Evolutionary conservation across 2,888 invertebrate genomes (phyloP).

Genomic region (Drosophila nr. perissopoda): DNA sequence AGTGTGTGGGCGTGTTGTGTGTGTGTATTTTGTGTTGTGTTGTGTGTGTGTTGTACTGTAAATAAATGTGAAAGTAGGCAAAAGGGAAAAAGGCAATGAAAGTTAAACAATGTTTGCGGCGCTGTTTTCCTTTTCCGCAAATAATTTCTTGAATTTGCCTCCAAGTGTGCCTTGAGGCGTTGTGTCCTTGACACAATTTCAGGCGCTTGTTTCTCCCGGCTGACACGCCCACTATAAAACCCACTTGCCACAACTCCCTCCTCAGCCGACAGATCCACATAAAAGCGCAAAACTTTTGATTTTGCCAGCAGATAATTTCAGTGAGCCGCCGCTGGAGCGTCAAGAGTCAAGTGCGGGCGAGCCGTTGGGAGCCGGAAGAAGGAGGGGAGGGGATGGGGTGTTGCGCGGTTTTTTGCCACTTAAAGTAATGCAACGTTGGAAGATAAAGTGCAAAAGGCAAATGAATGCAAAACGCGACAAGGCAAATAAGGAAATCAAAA

Average conservation of each 20-base stretch:
- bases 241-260: slow-evolving; percentile 8
- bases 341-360: slow-evolving; percentile 40
- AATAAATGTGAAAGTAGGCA: slow-evolving; percentile 32
- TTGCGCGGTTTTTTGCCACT: slow-evolving; percentile 55
- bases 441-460: slow-evolving; percentile 64
- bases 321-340: slow-evolving; percentile 39
- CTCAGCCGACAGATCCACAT: slow-evolving; percentile 35
- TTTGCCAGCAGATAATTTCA: slow-evolving; percentile 67
- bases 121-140: slow-evolving; percentile 69
- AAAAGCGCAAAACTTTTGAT: slow-evolving; percentile 74
- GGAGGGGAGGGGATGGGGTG: neutral
- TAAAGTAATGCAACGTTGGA: slow-evolving; percentile 73
- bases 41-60: slow-evolving; percentile 27
- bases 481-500: slow-evolving; percentile 80
- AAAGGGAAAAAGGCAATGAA: slow-evolving; percentile 54
- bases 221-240: slow-evolving; percentile 42
- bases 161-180: slow-evolving; percentile 41
- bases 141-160: slow-evolving; percentile 73
- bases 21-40: neutral
- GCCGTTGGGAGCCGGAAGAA: neutral
- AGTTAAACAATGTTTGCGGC: slow-evolving; percentile 73
- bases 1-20: slow-evolving; percentile 3
- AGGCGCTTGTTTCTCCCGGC: slow-evolving; percentile 11
- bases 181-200: slow-evolving; percentile 73
- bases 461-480: slow-evolving; percentile 66